These are phyloP conservation scores for Arctocebus calabarensis DNA, from an alignment of 2,797 vertebrate genomes.

Conservation along the genomic window DNA sequence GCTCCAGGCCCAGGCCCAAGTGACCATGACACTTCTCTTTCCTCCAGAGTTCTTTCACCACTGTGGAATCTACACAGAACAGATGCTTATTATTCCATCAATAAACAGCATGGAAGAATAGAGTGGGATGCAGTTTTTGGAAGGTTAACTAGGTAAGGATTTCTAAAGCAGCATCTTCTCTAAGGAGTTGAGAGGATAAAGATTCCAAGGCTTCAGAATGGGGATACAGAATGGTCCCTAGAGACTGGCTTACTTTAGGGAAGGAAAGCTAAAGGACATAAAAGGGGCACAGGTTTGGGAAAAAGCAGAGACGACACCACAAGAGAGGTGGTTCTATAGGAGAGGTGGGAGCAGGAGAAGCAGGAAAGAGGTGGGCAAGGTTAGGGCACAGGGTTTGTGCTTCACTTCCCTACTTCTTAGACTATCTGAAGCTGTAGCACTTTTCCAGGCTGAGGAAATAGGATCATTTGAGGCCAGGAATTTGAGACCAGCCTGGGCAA, in stretches of 20 bases:
- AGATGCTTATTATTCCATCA: not conserved
- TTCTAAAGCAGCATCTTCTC: not conserved
- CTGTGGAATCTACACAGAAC: not conserved
- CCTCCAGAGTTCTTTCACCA: not conserved
- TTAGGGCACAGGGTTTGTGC: accelerated
- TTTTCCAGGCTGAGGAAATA: not conserved
- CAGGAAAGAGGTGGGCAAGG: not conserved
- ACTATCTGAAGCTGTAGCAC: not conserved
- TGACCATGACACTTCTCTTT: not conserved
- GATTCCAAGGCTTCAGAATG: not conserved
- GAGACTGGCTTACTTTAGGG: not conserved
- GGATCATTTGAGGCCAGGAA: not conserved
- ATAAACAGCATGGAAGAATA: not conserved
- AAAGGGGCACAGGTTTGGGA: not conserved
- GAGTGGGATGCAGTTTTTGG: not conserved
- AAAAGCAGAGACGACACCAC: not conserved
- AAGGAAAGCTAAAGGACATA: not conserved
- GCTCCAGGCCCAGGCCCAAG: not conserved
- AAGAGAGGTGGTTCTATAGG: not conserved
- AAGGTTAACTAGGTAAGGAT: not conserved
- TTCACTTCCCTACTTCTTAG: not conserved
- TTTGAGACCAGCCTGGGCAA: not conserved
- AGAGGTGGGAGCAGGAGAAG: not conserved
- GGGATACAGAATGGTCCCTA: not conserved
- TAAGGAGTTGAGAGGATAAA: not conserved